Evolutionary conservation across 1,140 invertebrate genomes (phyloP).

Genomic region (Caenorhabditis elegans): DNA sequence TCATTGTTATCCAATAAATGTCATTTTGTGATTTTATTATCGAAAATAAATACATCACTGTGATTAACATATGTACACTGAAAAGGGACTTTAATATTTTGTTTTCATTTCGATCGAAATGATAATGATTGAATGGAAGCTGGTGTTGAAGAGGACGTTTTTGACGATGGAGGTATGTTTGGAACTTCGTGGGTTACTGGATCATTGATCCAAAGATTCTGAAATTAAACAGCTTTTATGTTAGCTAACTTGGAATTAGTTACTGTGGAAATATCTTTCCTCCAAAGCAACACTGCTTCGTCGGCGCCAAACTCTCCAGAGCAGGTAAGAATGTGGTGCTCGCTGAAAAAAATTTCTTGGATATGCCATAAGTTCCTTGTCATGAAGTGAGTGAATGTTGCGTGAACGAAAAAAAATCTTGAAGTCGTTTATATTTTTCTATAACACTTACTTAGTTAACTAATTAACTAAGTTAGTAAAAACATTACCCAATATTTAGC

Average conservation of each 20-base stretch:
- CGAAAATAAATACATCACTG: neutral
- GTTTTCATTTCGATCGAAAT: neutral
- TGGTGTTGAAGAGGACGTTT: neutral
- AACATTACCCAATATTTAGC: too few relatives aligned
- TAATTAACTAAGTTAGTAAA: too few relatives aligned
- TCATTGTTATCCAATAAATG: neutral
- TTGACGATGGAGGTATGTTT: neutral
- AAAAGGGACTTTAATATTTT: neutral
- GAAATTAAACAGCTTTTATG: slow-evolving; percentile 35
- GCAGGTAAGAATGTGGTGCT: slow-evolving; percentile 69
- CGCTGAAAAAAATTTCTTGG: slow-evolving; percentile 61
- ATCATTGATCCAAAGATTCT: slow-evolving; percentile 71
- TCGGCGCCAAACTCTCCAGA: slow-evolving; percentile 70
- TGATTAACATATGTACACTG: neutral
- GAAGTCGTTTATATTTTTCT: too few relatives aligned
- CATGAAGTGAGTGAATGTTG: too few relatives aligned
- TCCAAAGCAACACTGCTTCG: slow-evolving; percentile 70
- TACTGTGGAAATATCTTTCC: slow-evolving; percentile 68
- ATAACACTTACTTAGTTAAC: too few relatives aligned
- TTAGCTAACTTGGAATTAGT: neutral
- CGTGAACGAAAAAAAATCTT: slow-evolving; percentile 55
- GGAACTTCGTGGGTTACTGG: slow-evolving; percentile 64
- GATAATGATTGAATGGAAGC: neutral
- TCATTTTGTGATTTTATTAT: neutral
- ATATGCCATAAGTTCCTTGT: too few relatives aligned